Evolutionary conservation across 1,140 invertebrate species (phyloP).

Genomic region (Macrobrachium rosenbergii): DNA sequence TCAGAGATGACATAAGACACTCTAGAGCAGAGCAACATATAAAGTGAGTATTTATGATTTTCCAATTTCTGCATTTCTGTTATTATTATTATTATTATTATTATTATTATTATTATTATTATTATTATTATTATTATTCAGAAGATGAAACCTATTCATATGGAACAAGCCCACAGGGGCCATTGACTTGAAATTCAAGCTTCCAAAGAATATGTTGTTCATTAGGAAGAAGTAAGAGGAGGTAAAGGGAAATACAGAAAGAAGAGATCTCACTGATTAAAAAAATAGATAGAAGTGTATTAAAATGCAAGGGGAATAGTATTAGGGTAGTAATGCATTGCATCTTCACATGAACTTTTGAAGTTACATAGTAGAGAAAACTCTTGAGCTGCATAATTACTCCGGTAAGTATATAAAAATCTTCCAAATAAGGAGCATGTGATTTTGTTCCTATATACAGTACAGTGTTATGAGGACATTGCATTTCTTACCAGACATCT

Average conservation of each 20-base stretch:
- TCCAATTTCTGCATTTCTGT: not conserved
- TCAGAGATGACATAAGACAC: slow-evolving; percentile 83
- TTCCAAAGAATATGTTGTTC: not conserved
- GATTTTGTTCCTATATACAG: too few relatives aligned
- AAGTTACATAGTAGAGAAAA: too few relatives aligned
- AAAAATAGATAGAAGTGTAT: too few relatives aligned
- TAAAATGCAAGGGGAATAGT: too few relatives aligned
- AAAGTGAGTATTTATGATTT: slow-evolving; percentile 76
- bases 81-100: slow-evolving; percentile 21
- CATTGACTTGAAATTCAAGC: too few relatives aligned
- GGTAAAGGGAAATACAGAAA: not conserved
- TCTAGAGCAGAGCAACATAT: slow-evolving; percentile 88
- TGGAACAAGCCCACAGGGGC: not conserved
- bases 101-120: slow-evolving; percentile 4
- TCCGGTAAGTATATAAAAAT: too few relatives aligned
- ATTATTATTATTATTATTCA: not conserved
- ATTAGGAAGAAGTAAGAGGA: not conserved
- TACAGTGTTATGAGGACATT: not conserved
- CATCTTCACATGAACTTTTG: too few relatives aligned
- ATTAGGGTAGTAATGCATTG: too few relatives aligned
- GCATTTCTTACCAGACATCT: slow-evolving; percentile 68
- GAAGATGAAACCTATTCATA: slow-evolving; percentile 9
- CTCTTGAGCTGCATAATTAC: too few relatives aligned
- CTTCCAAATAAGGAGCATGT: too few relatives aligned
- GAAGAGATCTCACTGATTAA: not conserved